Conservation (phyloP, 2,888 invertebrate genomes). For the Synanthedon andrenaeformis region DNA sequence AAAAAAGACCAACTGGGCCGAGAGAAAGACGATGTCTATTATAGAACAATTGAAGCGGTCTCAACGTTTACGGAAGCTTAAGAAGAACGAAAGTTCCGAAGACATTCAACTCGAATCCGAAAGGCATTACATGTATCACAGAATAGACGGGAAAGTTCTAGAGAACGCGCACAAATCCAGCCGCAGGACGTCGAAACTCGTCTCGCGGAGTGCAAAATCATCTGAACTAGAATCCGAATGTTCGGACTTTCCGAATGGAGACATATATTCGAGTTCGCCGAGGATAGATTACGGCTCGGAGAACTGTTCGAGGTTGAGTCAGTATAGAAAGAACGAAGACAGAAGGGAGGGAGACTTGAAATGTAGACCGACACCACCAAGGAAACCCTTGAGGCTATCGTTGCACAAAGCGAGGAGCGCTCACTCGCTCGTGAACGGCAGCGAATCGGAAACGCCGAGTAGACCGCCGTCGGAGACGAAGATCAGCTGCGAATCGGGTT, state of each 20-base stretch:
- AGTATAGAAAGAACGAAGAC: slow-evolving; percentile 55
- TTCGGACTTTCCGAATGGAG: slow-evolving; percentile 63
- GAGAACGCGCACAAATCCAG: slow-evolving; percentile 68
- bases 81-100: slow-evolving; percentile 56
- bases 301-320: slow-evolving; percentile 53
- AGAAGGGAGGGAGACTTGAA: slow-evolving; percentile 48
- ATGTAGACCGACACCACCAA: slow-evolving; percentile 82
- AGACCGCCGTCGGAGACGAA: slow-evolving; percentile 36
- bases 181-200: slow-evolving; percentile 52
- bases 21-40: slow-evolving; percentile 56
- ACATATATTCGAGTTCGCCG: slow-evolving; percentile 48
- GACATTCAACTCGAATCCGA: slow-evolving; percentile 63
- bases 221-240: slow-evolving; percentile 84
- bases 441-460: slow-evolving; percentile 54
- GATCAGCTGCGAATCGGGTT: slow-evolving; percentile 26
- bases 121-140: slow-evolving; percentile 49
- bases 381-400: slow-evolving; percentile 85
- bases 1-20: slow-evolving; percentile 64
- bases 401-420: slow-evolving; percentile 86
- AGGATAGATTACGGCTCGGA: slow-evolving; percentile 72
- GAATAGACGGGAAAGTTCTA: slow-evolving; percentile 65
- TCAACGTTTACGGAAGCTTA: slow-evolving; percentile 49
- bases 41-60: slow-evolving; percentile 60
- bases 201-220: slow-evolving; percentile 76
- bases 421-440: slow-evolving; percentile 73